Evolutionary conservation across 2,888 invertebrate genomes (phyloP).

Genomic region (Ellobium chinense): DNA sequence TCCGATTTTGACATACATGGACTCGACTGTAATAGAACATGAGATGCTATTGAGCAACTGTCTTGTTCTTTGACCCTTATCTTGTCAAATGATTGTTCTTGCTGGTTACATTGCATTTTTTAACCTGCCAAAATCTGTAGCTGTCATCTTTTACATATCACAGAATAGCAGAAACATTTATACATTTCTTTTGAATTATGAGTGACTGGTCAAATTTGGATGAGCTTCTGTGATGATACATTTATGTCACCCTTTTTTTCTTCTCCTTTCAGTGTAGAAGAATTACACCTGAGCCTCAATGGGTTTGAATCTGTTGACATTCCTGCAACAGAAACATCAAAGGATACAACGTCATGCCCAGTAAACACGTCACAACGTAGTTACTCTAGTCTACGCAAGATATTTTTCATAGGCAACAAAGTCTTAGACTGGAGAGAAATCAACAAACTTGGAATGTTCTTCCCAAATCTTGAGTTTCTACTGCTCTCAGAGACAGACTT

Average conservation of each 20-base stretch:
- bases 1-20: no score
- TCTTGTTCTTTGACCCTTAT: no score
- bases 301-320: slow-evolving; percentile 80
- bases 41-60: no score
- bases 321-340: slow-evolving; percentile 87
- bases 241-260: neutral
- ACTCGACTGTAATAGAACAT: no score
- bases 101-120: no score
- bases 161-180: no score
- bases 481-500: slow-evolving; percentile 82
- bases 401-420: slow-evolving; percentile 93
- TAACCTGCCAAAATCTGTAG: no score
- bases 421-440: slow-evolving; percentile 92
- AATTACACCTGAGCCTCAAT: slow-evolving; percentile 94
- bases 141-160: no score
- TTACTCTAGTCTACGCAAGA: slow-evolving; percentile 86
- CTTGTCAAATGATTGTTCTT: no score
- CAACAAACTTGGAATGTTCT: slow-evolving; percentile 89
- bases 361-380: slow-evolving; percentile 25
- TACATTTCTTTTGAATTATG: no score
- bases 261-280: slow-evolving; percentile 84
- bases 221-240: no score
- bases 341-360: slow-evolving; percentile 84
- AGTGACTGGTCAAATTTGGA: no score
- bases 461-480: slow-evolving; percentile 91